These are phyloP conservation scores for Sciurus niger DNA, from an alignment of 2,113 vertebrate species.

Conservation along the genomic window DNA sequence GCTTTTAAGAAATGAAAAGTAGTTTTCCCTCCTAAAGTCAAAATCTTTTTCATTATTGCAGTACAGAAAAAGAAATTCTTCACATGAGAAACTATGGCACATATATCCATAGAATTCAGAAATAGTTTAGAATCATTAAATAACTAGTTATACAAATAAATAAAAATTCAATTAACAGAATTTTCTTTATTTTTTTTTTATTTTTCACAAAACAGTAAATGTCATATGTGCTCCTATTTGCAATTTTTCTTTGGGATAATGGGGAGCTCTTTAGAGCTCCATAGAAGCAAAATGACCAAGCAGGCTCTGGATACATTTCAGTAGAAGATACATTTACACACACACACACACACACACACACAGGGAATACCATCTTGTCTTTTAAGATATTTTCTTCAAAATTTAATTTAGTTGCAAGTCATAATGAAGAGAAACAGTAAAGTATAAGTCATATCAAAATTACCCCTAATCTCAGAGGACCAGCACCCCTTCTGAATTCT, in stretches of 20 bases:
- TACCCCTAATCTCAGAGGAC: not conserved
- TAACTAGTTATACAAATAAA: not conserved
- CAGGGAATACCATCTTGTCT: not conserved
- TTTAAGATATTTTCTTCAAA: constrained; percentile 37
- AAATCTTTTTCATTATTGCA: not conserved
- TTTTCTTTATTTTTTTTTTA: not conserved
- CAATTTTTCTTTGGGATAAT: not conserved
- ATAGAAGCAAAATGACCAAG: not conserved
- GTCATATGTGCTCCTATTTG: not conserved
- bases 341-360: not conserved
- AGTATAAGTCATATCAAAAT: not conserved
- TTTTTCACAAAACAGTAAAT: not conserved
- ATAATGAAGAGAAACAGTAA: not conserved
- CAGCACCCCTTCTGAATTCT: not conserved
- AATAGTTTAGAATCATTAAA: constrained; percentile 6
- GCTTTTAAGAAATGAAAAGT: constrained; percentile 39
- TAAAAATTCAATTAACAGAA: not conserved
- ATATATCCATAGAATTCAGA: not conserved
- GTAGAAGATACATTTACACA: not conserved
- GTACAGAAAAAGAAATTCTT: not conserved
- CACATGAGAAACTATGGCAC: not conserved
- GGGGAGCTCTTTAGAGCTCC: not conserved
- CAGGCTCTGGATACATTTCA: not conserved
- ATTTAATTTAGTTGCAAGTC: constrained; percentile 31
- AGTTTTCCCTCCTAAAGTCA: not conserved